Evolutionary conservation across 2,888 invertebrate genomes (phyloP).

Genomic region (Drosophila hawaiiensis): DNA sequence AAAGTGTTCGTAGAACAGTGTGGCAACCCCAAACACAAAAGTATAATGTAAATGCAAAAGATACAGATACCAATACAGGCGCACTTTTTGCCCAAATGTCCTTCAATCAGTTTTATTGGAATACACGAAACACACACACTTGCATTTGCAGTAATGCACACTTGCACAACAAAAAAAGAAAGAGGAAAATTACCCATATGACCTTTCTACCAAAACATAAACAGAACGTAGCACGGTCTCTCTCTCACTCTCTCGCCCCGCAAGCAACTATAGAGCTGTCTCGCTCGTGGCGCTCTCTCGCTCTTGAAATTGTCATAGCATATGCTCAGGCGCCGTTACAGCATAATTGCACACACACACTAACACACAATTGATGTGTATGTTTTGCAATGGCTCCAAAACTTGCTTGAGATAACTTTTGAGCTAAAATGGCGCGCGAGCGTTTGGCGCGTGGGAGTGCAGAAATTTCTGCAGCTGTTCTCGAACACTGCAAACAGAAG

Average conservation of each 20-base stretch:
- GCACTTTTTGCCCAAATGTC: slow-evolving; percentile 34
- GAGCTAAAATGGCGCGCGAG: slow-evolving; percentile 60
- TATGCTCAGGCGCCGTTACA: slow-evolving; percentile 74
- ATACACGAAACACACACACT: slow-evolving; percentile 16
- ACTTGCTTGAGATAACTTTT: slow-evolving; percentile 50
- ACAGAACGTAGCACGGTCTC: slow-evolving; percentile 35
- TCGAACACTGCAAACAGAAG: slow-evolving; percentile 39
- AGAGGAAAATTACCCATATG: slow-evolving; percentile 47
- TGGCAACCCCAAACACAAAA: slow-evolving; percentile 18
- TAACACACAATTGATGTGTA: slow-evolving; percentile 2
- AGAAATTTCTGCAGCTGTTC: slow-evolving; percentile 73
- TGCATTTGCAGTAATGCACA: slow-evolving; percentile 27
- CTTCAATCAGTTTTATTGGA: slow-evolving; percentile 57
- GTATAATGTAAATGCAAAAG: slow-evolving; percentile 14
- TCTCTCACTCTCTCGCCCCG: slow-evolving; percentile 3
- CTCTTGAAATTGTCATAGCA: slow-evolving; percentile 59
- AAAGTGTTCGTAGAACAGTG: slow-evolving; percentile 24
- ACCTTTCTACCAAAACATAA: slow-evolving; percentile 76
- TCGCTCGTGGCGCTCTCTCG: slow-evolving; percentile 33
- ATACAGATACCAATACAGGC: slow-evolving; percentile 23
- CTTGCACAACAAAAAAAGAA: slow-evolving; percentile 22
- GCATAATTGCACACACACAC: slow-evolving; percentile 26
- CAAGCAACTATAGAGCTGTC: slow-evolving; percentile 38
- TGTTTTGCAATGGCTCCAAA: slow-evolving; percentile 38
- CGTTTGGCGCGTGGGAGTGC: slow-evolving; percentile 61